Base-by-base conservation (phyloP, 2,113 vertebrate genomes). In the Dolichotis patagonum region DNA sequence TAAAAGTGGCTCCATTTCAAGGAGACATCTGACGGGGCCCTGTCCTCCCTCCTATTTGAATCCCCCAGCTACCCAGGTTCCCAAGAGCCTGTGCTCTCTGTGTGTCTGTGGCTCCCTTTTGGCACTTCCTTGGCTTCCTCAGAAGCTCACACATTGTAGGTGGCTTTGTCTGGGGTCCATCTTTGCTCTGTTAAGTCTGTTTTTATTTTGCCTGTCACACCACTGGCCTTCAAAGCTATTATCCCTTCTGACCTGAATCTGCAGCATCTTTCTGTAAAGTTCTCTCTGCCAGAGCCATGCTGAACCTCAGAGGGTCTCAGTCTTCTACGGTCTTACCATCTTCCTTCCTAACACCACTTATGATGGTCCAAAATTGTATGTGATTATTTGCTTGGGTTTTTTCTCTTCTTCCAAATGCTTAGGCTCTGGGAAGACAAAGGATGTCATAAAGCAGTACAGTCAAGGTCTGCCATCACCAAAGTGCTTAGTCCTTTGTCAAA, bases 201-300 rank as follows among this genome's bases (percentile, higher is more conserved):
- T 91, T 89, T 54, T 60, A 2, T 28, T 43, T 77, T 3, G 3
- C 3, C 3, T 14, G 2, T 41, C 52, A 19, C 46, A 5, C 54
- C 38, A 0, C 4, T 5, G 1, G 7, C 32, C 24, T 58, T 35
- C 4, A 11, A 0, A 8, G 17, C 17, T 92, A 0, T 35, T 67
- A 12, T n/a, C 1, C 4, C 41, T 22, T 43, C 69, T n/a, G 73
- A 5, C 5, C 38, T 9, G 3, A 78, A 19, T 4, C 43, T 19
- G 0, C 26, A 0, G 1, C 41, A 16, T 46, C 56, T 41, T 22
- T 38, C 13, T 63, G 3, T 2, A 20, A 12, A 11, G 9, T 62
- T 35, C 52, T 17, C 32, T 22, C 60, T 24, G 13, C 19, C 24
- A 32, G 11, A 83, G 52, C 16, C 26, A 30, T 19, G 28, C 16